Conservation (phyloP, 2,113 vertebrate genomes). For the Geococcyx californianus region DNA sequence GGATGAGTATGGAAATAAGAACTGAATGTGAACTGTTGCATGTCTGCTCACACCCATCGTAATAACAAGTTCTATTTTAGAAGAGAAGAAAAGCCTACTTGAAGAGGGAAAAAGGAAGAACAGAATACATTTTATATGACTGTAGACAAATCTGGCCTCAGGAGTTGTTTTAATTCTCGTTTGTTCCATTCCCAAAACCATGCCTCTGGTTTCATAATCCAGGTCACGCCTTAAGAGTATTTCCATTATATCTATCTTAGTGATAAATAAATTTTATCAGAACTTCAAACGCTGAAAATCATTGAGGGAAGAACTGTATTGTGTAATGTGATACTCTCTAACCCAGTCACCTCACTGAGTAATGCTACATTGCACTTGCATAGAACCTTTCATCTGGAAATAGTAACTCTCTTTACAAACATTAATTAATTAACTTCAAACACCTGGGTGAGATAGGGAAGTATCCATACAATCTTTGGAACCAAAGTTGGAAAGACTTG, state of each 20-base stretch:
- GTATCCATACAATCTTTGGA: constrained; percentile 61
- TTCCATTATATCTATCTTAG: constrained; percentile 65
- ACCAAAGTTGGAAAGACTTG: constrained; percentile 69
- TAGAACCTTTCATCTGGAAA: constrained; percentile 73
- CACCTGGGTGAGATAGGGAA: constrained; percentile 67
- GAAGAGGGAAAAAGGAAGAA: constrained; percentile 55
- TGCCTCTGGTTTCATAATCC: constrained; percentile 70
- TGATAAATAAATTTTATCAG: constrained; percentile 73
- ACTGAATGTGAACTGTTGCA: constrained; percentile 65
- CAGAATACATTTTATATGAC: constrained; percentile 56
- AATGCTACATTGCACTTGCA: constrained; percentile 66
- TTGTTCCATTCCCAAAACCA: constrained; percentile 71
- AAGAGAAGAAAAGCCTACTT: constrained; percentile 62
- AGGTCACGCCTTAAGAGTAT: constrained; percentile 70
- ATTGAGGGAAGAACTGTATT: constrained; percentile 71
- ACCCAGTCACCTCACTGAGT: constrained; percentile 69
- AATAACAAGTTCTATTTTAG: constrained; percentile 67
- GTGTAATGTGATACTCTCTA: constrained; percentile 74
- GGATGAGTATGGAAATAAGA: constrained; percentile 56
- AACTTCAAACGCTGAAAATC: constrained; percentile 70
- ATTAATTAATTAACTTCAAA: constrained; percentile 74
- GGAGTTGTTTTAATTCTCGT: constrained; percentile 73
- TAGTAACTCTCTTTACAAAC: constrained; percentile 68
- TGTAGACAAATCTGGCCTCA: constrained; percentile 64
- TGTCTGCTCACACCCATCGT: constrained; percentile 44